These are phyloP conservation scores for Trypoxylus dichotomus DNA, from an alignment of 1,140 invertebrate genomes.

Conservation along the genomic window DNA sequence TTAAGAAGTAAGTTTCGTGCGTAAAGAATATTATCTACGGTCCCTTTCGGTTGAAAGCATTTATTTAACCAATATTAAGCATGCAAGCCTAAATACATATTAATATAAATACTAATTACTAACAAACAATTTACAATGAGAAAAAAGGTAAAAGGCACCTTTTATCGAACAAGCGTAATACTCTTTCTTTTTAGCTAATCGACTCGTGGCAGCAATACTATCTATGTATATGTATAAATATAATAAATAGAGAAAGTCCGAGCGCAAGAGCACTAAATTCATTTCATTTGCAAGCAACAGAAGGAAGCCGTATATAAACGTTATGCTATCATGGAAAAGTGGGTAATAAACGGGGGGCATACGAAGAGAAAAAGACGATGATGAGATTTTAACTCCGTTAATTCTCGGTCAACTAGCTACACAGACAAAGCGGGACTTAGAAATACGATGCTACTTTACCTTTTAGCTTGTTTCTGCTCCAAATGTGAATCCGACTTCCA, in stretches of 20 bases:
- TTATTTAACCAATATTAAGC: background rate
- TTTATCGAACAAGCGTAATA: background rate
- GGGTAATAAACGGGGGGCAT: background rate
- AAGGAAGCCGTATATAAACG: background rate
- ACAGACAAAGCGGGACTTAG: background rate
- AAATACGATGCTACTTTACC: constrained; percentile 34
- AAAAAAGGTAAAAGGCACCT: background rate
- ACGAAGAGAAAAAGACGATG: background rate
- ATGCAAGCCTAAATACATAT: constrained; percentile 7
- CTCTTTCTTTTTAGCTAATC: background rate
- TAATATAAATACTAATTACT: background rate
- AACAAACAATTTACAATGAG: background rate
- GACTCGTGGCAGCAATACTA: background rate
- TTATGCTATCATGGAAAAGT: constrained; percentile 1
- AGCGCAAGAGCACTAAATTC: background rate
- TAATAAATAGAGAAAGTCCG: constrained; percentile 8
- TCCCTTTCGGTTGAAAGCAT: background rate
- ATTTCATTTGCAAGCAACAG: constrained; percentile 15
- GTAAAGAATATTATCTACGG: background rate
- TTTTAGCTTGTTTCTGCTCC: constrained; percentile 45
- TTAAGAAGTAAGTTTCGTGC: background rate
- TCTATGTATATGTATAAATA: background rate
- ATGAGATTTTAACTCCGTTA: background rate
- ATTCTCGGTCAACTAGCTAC: background rate
- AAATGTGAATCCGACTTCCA: constrained; percentile 49